Conservation (phyloP, 2,113 vertebrate genomes). For the Corythaeola cristata region DNA sequence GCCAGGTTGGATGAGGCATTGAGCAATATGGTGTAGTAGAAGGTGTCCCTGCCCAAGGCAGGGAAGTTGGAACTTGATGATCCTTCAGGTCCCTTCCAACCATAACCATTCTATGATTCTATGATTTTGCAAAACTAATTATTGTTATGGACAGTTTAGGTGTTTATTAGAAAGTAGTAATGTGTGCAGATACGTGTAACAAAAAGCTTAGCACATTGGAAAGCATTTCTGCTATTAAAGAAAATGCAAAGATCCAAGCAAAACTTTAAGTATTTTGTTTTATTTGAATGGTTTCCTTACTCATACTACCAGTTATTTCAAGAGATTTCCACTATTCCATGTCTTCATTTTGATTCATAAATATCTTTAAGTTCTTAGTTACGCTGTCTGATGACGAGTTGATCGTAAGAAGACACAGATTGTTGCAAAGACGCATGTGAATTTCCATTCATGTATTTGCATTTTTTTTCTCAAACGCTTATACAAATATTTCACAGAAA, state of each 20-base stretch:
- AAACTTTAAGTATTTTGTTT: neutral
- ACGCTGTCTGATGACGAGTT: neutral
- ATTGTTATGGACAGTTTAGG: neutral
- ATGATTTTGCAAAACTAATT: neutral
- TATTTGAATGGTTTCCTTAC: neutral
- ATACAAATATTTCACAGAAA: neutral
- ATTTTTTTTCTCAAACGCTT: neutral
- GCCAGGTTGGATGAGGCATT: no score
- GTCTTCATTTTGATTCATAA: neutral
- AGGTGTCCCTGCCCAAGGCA: no score
- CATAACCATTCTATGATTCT: no score
- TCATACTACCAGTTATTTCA: neutral
- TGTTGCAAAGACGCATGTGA: neutral
- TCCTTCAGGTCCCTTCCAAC: no score
- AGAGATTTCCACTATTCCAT: neutral
- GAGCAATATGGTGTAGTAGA: no score
- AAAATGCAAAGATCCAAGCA: neutral
- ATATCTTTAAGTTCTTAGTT: neutral
- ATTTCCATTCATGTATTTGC: neutral
- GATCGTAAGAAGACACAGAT: neutral
- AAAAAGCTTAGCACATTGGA: neutral
- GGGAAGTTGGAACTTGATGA: no score
- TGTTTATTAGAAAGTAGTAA: neutral
- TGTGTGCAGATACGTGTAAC: neutral
- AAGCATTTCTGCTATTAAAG: neutral